A percentile compares a stretch with the other conserved stretches of the same genome.
phyloP scores from a whole-genome alignment of 1,140 invertebrate species.

The Solenopsis invicta region DNA sequence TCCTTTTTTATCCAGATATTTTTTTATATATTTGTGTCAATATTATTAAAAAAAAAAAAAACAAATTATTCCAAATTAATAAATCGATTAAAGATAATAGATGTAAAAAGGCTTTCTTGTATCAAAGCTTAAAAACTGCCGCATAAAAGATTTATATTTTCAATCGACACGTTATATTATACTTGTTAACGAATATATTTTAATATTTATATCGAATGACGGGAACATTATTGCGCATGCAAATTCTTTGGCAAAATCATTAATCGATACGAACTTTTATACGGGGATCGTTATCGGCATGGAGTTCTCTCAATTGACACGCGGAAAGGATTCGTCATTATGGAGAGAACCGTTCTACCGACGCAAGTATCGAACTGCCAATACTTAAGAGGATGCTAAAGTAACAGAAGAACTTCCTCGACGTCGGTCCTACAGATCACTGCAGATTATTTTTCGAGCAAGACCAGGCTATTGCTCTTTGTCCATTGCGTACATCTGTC shows the following conservation, averaged over 20 bases:
- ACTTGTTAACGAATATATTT: not conserved
- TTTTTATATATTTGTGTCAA: not conserved
- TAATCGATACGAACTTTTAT: no score
- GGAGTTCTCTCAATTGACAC: slow-evolving; percentile 8
- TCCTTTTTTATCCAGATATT: not conserved
- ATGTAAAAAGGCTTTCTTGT: not conserved
- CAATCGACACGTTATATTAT: not conserved
- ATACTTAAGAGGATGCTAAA: no score
- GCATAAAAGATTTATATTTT: not conserved
- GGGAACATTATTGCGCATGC: not conserved
- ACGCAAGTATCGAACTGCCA: not conserved
- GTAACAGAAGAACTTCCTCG: no score
- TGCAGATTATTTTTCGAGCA: no score
- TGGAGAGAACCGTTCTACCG: not conserved
- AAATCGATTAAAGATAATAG: not conserved
- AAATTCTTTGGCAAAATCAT: not conserved
- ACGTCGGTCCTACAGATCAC: no score
- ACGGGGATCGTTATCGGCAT: no score
- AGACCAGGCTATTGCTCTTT: no score
- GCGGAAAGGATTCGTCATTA: not conserved
- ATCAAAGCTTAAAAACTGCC: not conserved
- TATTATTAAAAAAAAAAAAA: not conserved
- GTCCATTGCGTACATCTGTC: no score
- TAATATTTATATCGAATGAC: not conserved
- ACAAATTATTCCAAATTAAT: not conserved